phyloP scores from a whole-genome alignment of 2,113 vertebrate genomes.

The Ophthalmolycus amberensis region DNA sequence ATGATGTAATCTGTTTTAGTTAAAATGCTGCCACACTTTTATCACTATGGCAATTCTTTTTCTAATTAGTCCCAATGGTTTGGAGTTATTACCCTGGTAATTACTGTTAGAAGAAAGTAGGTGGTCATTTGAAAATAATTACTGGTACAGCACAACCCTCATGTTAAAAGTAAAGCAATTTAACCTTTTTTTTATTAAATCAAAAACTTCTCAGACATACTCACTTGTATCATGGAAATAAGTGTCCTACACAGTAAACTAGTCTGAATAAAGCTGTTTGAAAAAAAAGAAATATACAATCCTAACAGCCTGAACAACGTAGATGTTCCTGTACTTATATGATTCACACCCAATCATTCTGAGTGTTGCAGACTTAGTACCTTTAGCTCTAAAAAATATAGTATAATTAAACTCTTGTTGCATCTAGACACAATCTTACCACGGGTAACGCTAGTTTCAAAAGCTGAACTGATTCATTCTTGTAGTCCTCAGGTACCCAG shows the following conservation, averaged over 20 bases:
- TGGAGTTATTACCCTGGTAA: slow-evolving; percentile 15
- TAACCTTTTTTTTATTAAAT: slow-evolving; percentile 4
- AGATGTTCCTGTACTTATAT: neutral
- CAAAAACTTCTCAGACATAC: neutral
- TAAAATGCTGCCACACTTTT: neutral
- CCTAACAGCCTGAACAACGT: neutral
- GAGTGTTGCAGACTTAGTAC: neutral
- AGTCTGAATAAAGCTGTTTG: neutral
- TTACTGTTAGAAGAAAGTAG: slow-evolving; percentile 4
- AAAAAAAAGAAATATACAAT: neutral
- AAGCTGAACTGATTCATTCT: slow-evolving; percentile 68
- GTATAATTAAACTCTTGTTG: neutral
- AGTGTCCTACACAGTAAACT: neutral
- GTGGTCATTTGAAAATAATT: slow-evolving; percentile 1
- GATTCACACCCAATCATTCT: neutral
- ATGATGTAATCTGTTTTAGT: neutral
- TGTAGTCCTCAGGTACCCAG: slow-evolving; percentile 67
- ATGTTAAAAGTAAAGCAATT: slow-evolving; percentile 5
- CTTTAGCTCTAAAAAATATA: neutral
- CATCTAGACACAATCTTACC: slow-evolving; percentile 64
- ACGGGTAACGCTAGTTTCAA: slow-evolving; percentile 76
- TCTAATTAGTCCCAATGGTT: slow-evolving; percentile 13
- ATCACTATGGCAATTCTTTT: slow-evolving; percentile 11
- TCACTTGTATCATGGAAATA: neutral
- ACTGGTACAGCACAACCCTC: neutral